phyloP scores from a whole-genome alignment of 30 jellyfish, hydroid and myxozoan species.

The Aurelia sp. region DNA sequence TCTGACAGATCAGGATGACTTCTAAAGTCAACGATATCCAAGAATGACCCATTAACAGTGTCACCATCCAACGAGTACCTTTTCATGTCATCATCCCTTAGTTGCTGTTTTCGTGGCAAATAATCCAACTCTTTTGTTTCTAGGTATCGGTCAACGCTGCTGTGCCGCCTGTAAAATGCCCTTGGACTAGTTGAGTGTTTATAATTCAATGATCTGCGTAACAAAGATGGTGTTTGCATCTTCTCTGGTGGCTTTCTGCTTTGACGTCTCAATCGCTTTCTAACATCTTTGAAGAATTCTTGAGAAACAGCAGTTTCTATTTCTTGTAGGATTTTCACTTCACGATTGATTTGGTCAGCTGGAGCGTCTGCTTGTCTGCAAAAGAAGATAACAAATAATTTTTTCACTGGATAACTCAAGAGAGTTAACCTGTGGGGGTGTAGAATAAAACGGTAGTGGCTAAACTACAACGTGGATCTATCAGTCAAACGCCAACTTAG shows the following conservation, averaged over 20 bases:
- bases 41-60: constrained; percentile 23
- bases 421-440: no score
- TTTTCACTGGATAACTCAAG: no score
- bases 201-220: background rate
- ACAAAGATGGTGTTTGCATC: constrained; percentile 39
- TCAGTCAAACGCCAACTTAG: no score
- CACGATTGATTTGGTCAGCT: constrained; percentile 69
- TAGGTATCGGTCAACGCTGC: constrained; percentile 72
- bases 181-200: background rate
- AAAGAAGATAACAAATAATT: background rate
- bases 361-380: constrained; percentile 82
- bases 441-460: no score
- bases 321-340: constrained; percentile 75
- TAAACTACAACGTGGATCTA: no score
- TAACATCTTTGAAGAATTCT: constrained; percentile 81
- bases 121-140: constrained; percentile 63
- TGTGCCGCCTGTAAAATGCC: constrained; percentile 43
- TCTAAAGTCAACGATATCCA: constrained; percentile 45
- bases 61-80: constrained; percentile 21
- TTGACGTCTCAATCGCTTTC: constrained; percentile 73
- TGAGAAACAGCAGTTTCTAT: constrained; percentile 87
- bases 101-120: background rate
- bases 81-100: background rate
- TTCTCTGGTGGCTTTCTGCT: constrained; percentile 55
- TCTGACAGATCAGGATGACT: constrained; percentile 72